Base-by-base conservation (phyloP, 2,113 vertebrate species). In the Casuarius casuarius region DNA sequence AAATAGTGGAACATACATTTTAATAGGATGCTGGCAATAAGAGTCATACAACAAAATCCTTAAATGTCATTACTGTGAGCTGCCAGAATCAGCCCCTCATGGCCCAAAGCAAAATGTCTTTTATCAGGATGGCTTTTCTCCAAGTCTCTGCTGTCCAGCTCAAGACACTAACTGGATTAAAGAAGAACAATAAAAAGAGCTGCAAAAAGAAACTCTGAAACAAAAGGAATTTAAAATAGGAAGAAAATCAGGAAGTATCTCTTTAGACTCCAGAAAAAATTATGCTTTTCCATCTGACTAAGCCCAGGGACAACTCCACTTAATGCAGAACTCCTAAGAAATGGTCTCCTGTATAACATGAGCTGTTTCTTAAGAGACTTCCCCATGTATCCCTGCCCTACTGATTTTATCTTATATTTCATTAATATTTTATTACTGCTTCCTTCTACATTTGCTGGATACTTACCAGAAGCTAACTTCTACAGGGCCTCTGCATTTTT, bases 141-240 rank as follows among this genome's bases (percentile, higher is more conserved):
- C 71, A 56, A 58, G 29, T 62, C 40, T 87, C 48, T 63, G 84
- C 68, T 88, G 87, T 51, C 91, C 87, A 90, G 75, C 59, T 92
- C 82, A 82, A 89, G 78, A 75, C 49, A 88, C 63, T 92, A 90
- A 87, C 84, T 67, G 84, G 77, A 94, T 92, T 87, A 92, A 92
- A 89, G 12, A 79, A 91, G 84, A 94, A 12, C 28, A 77, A 89
- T 72, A 56, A 89, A 78, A 62, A 63, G 2, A 1, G 33, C 54
- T 85, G 63, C 31, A 92, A 85, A 70, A 92, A 72, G 62, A 82
- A 92, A 83, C 0, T 0, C 8, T 48, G 31, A 23, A 70, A 70
- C 40, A 82, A 73, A 92, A 91, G 29, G 35, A 46, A 42, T 94
- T 82, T 91, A 51, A 74, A 92, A 15, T 10, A 80, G 49, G 31